These are phyloP conservation scores for Echiichthys vipera DNA, from an alignment of 2,797 vertebrate species.

Conservation along the genomic window DNA sequence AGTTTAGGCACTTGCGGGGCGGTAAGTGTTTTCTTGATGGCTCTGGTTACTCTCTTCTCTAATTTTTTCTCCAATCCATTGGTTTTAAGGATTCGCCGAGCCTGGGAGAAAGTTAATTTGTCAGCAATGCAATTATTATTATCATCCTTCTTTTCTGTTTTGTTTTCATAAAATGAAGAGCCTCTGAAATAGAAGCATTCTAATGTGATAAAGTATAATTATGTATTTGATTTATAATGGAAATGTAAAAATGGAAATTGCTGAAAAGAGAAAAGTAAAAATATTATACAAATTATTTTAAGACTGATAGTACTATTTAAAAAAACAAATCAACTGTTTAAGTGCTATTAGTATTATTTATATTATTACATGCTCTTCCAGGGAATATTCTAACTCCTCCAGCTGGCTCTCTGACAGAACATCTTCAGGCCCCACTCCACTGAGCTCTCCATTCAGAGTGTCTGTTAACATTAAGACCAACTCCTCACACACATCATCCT, in stretches of 20 bases:
- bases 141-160: background rate
- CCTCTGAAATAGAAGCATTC: background rate
- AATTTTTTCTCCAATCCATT: conserved; percentile 66
- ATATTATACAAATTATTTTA: conserved; percentile 1
- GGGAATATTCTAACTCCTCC: conserved; percentile 75
- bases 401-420: conserved; percentile 66
- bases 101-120: conserved; percentile 46
- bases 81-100: conserved; percentile 80
- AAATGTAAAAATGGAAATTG: background rate
- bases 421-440: conserved; percentile 80
- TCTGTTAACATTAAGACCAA: conserved; percentile 81
- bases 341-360: background rate
- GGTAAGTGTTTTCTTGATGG: conserved; percentile 84
- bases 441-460: conserved; percentile 73
- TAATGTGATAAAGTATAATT: background rate
- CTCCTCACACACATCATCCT: conserved; percentile 83
- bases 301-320: background rate
- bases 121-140: background rate
- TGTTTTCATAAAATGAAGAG: background rate
- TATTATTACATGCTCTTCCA: conserved; percentile 70
- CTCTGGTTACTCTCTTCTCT: conserved; percentile 74
- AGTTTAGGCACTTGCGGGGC: conserved; percentile 81
- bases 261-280: background rate
- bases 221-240: background rate
- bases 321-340: background rate